These are phyloP conservation scores for Mola mola DNA, from an alignment of 2,113 vertebrate species.

Conservation along the genomic window DNA sequence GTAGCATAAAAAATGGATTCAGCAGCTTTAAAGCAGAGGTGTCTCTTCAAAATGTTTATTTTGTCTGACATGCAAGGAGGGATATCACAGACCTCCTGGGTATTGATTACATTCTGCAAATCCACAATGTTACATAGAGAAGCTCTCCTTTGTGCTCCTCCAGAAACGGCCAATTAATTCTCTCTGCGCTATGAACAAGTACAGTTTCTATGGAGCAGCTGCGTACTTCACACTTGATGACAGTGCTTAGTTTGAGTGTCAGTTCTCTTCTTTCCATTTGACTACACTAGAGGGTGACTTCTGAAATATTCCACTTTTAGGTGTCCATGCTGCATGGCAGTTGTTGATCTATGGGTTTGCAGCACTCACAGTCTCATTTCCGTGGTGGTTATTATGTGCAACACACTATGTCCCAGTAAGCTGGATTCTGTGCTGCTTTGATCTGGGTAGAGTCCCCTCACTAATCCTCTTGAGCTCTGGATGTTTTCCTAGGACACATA, in stretches of 20 bases:
- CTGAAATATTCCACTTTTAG: constrained; percentile 6
- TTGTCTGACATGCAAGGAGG: neutral
- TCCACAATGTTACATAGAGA: too few relatives aligned
- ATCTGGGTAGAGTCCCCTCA: constrained; percentile 67
- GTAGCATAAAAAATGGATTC: neutral
- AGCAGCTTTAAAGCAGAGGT: neutral
- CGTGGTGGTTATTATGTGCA: constrained; percentile 45
- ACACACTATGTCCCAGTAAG: constrained; percentile 60
- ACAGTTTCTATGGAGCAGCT: constrained; percentile 59
- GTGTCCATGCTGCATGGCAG: constrained; percentile 16
- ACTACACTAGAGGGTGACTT: neutral
- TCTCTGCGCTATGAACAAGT: constrained; percentile 23
- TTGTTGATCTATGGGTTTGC: constrained; percentile 19
- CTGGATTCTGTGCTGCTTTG: constrained; percentile 68
- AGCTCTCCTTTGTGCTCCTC: neutral
- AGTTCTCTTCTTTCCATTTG: constrained; percentile 31
- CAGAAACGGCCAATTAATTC: neutral
- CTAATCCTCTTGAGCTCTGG: constrained; percentile 75
- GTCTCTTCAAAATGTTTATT: neutral
- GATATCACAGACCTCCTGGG: too few relatives aligned
- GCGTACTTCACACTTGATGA: constrained; percentile 51
- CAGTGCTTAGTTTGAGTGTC: constrained; percentile 37
- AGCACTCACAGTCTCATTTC: constrained; percentile 54
- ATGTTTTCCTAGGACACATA: constrained; percentile 64
- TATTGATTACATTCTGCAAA: neutral